Conservation (phyloP, 92 coral and sea anemone species). For the Parazoanthus darwini region DNA sequence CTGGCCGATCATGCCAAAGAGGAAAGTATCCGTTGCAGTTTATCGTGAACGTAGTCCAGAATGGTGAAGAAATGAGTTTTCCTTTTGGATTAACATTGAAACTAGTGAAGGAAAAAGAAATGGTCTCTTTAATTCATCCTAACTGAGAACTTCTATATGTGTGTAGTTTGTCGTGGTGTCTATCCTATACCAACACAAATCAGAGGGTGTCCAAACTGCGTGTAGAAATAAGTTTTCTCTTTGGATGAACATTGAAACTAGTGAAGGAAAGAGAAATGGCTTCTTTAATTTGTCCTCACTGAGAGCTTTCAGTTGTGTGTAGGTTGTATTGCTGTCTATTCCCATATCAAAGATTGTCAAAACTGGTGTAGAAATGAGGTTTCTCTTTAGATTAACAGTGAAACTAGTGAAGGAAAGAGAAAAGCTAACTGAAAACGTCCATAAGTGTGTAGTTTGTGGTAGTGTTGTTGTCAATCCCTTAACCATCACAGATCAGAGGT, state of each 20-base stretch:
- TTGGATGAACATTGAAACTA: too few relatives aligned
- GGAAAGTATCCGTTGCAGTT: constrained; percentile 71
- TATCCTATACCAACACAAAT: constrained; percentile 41
- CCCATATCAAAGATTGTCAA: constrained; percentile 70
- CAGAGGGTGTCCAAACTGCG: constrained; percentile 51
- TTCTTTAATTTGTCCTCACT: too few relatives aligned
- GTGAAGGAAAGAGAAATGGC: too few relatives aligned
- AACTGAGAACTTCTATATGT: too few relatives aligned
- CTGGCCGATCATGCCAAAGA: constrained; percentile 76
- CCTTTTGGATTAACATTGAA: too few relatives aligned
- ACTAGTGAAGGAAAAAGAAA: too few relatives aligned
- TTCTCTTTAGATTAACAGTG: too few relatives aligned
- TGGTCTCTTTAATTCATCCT: too few relatives aligned
- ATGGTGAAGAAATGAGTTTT: neutral
- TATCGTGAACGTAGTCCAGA: too few relatives aligned
- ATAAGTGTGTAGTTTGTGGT: neutral
- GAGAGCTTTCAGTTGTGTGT: neutral
- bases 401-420: too few relatives aligned
- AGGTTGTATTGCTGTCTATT: neutral
- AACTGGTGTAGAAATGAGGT: neutral
- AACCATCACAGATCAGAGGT: constrained; percentile 68
- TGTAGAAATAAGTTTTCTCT: neutral
- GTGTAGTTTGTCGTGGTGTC: neutral
- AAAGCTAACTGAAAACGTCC: too few relatives aligned
- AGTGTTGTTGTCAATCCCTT: neutral